Evolutionary conservation across 2,888 invertebrate genomes (phyloP).

Genomic region (Neoascia interrupta): DNA sequence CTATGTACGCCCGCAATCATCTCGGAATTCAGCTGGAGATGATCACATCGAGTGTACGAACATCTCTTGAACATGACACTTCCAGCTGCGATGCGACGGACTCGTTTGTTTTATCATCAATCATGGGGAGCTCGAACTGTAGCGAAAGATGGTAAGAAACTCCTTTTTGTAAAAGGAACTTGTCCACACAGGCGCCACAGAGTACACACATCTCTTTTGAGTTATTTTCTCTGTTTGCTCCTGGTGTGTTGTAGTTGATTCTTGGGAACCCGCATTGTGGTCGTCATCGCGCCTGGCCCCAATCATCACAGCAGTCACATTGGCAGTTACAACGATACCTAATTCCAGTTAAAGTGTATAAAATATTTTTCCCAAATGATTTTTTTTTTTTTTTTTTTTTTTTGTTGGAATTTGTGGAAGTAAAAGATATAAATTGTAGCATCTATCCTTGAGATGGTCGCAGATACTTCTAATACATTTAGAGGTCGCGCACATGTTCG

Average conservation of each 20-base stretch:
- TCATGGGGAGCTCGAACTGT: too few species aligned
- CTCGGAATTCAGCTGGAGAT: too few species aligned
- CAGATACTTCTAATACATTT: constrained; percentile 42
- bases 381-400: too few species aligned
- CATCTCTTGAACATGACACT: too few species aligned
- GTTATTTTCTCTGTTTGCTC: constrained; percentile 15
- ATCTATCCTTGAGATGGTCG: constrained; percentile 52
- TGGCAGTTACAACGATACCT: constrained; percentile 41
- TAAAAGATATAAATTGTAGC: constrained; percentile 31
- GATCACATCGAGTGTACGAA: too few species aligned
- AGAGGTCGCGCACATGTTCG: constrained; percentile 64
- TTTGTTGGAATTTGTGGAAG: too few species aligned
- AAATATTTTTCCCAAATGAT: too few species aligned
- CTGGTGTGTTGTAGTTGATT: constrained; percentile 28
- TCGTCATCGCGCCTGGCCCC: constrained; percentile 28
- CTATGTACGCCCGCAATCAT: too few species aligned
- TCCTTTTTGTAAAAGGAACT: too few species aligned
- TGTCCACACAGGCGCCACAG: constrained; percentile 63
- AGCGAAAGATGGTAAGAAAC: too few species aligned
- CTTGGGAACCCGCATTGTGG: constrained; percentile 65
- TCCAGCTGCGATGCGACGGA: too few species aligned
- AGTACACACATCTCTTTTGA: constrained; percentile 38
- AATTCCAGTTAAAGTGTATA: constrained; percentile 56
- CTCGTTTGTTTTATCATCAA: too few species aligned
- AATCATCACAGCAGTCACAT: constrained; percentile 46